Evolutionary conservation across 2,888 invertebrate genomes (phyloP).

Genomic region (Hofmannophila pseudospretella): DNA sequence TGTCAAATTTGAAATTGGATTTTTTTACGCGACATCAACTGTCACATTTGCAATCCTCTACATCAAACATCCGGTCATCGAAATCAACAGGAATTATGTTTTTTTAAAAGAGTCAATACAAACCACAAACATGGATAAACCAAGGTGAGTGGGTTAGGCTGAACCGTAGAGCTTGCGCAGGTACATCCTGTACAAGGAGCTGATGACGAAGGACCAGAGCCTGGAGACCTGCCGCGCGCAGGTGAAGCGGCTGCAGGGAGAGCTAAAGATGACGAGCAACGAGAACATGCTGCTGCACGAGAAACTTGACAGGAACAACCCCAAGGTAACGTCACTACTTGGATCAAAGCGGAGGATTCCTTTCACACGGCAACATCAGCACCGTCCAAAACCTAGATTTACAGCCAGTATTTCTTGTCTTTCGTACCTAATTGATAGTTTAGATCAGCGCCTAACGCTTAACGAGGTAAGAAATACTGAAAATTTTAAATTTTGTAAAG

Average conservation of each 20-base stretch:
- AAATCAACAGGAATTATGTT: conserved; percentile 19
- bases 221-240: conserved; percentile 80
- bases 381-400: no score
- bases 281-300: conserved; percentile 79
- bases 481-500: no score
- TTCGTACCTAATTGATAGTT: no score
- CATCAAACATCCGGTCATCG: conserved; percentile 5
- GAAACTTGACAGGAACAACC: conserved; percentile 61
- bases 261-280: conserved; percentile 79
- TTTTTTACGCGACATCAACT: neutral
- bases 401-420: no score
- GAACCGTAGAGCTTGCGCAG: conserved; percentile 66
- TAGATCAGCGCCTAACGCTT: no score
- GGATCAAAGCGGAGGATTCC: no score
- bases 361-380: no score
- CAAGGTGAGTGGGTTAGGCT: conserved; percentile 43
- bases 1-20: neutral
- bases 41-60: neutral
- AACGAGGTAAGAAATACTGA: no score
- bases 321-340: conserved; percentile 34
- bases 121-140: conserved; percentile 33
- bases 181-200: conserved; percentile 80
- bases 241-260: conserved; percentile 79
- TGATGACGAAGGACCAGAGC: conserved; percentile 80
- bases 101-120: conserved; percentile 14